Evolutionary conservation across 2,113 vertebrate genomes (phyloP).

Genomic region (Pitta sordida): DNA sequence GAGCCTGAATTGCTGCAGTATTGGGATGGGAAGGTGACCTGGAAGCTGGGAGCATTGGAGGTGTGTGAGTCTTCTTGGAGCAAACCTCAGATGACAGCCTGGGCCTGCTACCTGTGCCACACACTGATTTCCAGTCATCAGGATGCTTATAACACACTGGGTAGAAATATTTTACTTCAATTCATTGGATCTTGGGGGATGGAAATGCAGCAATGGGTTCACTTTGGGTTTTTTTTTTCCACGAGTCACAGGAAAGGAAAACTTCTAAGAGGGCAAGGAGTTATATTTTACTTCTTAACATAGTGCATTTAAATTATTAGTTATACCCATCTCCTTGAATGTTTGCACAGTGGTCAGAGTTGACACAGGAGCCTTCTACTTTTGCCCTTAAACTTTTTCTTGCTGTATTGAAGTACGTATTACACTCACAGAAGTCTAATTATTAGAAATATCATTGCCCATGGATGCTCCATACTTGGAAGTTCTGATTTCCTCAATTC

Average conservation of each 20-base stretch:
- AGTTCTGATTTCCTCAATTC: neutral
- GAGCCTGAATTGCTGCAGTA: too few species aligned
- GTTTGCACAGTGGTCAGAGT: conserved; percentile 7
- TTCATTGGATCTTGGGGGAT: neutral
- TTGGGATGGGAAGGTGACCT: neutral
- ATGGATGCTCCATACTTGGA: neutral
- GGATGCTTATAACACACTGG: neutral
- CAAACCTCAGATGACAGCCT: neutral
- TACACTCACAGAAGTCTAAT: neutral
- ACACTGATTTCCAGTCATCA: neutral
- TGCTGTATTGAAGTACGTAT: too few species aligned
- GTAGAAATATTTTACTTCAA: neutral
- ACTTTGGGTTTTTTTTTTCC: neutral
- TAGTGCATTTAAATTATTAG: neutral
- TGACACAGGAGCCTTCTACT: conserved; percentile 34
- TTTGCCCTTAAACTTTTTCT: neutral
- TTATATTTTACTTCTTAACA: neutral
- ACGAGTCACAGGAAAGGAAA: neutral
- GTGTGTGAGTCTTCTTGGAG: accelerated
- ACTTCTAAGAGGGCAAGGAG: neutral
- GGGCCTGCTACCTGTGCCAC: neutral
- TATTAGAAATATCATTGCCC: neutral
- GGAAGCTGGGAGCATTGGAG: neutral
- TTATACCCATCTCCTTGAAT: neutral
- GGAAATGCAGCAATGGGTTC: neutral